phyloP scores from a whole-genome alignment of 1,140 invertebrate species.

The Zaprionus camerounensis region DNA sequence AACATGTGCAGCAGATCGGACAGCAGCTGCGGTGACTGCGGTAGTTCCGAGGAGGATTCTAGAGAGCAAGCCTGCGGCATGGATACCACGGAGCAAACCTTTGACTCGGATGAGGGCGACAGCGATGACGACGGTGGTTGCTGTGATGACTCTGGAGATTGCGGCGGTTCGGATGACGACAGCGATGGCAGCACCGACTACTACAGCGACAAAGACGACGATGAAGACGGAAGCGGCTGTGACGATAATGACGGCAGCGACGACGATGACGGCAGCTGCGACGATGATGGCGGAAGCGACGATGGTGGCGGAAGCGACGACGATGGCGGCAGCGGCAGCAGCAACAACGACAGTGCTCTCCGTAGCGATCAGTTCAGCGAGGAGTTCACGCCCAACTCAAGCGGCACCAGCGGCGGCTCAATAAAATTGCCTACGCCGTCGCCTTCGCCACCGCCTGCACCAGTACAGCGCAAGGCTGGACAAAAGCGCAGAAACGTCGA shows the following conservation, averaged over 20 bases:
- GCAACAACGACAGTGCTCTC: background rate
- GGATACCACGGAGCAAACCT: constrained; percentile 3
- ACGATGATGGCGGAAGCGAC: background rate
- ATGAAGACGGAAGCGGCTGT: background rate
- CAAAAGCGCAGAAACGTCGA: constrained; percentile 11
- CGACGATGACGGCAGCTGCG: too few species aligned
- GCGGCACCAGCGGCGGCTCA: background rate
- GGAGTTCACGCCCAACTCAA: constrained; percentile 20
- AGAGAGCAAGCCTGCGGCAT: background rate
- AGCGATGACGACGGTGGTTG: background rate
- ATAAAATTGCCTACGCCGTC: background rate
- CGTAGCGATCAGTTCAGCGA: constrained; percentile 26
- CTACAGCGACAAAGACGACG: background rate
- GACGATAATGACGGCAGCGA: background rate
- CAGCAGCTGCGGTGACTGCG: background rate
- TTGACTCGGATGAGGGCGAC: background rate
- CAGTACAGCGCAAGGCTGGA: background rate
- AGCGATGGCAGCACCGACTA: background rate
- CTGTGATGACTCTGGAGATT: background rate
- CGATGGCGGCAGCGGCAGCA: background rate
- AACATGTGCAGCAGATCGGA: constrained; percentile 6
- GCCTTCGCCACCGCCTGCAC: background rate
- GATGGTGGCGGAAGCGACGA: background rate
- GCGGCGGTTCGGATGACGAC: background rate
- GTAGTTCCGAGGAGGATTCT: background rate